Conservation (phyloP, 2,797 vertebrate species). For the Esox lucius region DNA sequence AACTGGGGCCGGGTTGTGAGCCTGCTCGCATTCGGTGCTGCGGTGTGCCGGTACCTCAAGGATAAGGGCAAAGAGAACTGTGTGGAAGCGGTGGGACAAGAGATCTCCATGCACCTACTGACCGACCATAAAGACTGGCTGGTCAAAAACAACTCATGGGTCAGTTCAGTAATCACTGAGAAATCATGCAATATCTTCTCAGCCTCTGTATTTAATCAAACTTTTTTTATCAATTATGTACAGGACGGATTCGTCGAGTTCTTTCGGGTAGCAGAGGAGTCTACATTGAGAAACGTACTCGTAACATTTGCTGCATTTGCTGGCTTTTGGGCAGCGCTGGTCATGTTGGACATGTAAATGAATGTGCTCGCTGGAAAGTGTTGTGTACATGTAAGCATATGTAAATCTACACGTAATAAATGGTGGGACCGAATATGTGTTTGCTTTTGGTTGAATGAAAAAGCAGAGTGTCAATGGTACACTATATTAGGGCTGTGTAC, state of each 20-base stretch:
- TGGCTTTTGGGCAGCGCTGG: conserved; percentile 85
- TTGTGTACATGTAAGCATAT: too few relatives aligned
- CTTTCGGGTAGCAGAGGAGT: conserved; percentile 85
- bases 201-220: neutral
- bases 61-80: conserved; percentile 67
- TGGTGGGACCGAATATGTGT: conserved; percentile 21
- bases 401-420: too few relatives aligned
- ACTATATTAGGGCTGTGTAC: too few relatives aligned
- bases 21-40: conserved; percentile 85
- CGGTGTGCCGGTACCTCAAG: conserved; percentile 80
- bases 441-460: too few relatives aligned
- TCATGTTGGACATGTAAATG: conserved; percentile 85
- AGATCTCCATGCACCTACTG: conserved; percentile 83
- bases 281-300: conserved; percentile 82
- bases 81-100: conserved; percentile 71
- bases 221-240: too few relatives aligned
- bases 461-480: too few relatives aligned
- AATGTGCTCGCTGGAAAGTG: too few relatives aligned
- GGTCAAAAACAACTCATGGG: conserved; percentile 88
- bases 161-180: conserved; percentile 57
- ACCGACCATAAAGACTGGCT: conserved; percentile 83
- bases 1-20: conserved; percentile 93
- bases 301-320: conserved; percentile 85
- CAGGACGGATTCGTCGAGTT: conserved; percentile 95
- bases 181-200: neutral